Evolutionary conservation across 2,113 vertebrate genomes (phyloP), one percentile per base, ranked within the genome.

Genomic region (Percina caprodes): DNA sequence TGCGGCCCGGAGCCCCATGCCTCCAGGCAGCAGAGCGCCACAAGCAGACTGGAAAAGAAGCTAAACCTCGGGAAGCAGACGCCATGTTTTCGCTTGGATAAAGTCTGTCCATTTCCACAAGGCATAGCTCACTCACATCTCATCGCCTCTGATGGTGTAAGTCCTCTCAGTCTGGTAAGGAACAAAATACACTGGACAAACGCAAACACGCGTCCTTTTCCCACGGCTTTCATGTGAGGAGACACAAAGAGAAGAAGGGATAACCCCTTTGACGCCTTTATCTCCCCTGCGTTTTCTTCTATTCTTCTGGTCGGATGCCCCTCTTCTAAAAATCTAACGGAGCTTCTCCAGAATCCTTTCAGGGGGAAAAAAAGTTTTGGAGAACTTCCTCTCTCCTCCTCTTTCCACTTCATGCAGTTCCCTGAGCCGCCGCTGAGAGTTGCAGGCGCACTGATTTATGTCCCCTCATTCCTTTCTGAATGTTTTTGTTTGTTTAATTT

Each of bases 51-150:
- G 87, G 85, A 92, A 46, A 93, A 84, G 49, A 94, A 85, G 78
- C 79, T 85, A 67, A 93, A 80, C 75, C 86, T 83, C 62, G 92
- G 92, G 86, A 92, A 85, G 86, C 92, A 92, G 95, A 92, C 95
- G 95, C 95, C 95, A 95, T 96, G 94, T 95, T 95, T 94, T 89
- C 93, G 93, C 93, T 92, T 94, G 91, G 91, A 93, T 93, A 92
- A 90, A 93, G 94, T 94, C 90, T 90, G 94, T 95, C 95, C 95
- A 95, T 95, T 95, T 94, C 95, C 90, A 95, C 91, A 91, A 94
- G 93, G 94, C 95, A 96, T 96, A 79, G 95, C 95, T 95, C 93
- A 95, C 83, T 95, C 95, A 93, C 94, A 94, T 93, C 94, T 89
- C 95, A 95, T 95, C 93, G 94, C 94, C 94, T 88, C 88, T 85